These are phyloP conservation scores for Pterophyllum scalare DNA, from an alignment of 2,113 vertebrate species.

Conservation along the genomic window DNA sequence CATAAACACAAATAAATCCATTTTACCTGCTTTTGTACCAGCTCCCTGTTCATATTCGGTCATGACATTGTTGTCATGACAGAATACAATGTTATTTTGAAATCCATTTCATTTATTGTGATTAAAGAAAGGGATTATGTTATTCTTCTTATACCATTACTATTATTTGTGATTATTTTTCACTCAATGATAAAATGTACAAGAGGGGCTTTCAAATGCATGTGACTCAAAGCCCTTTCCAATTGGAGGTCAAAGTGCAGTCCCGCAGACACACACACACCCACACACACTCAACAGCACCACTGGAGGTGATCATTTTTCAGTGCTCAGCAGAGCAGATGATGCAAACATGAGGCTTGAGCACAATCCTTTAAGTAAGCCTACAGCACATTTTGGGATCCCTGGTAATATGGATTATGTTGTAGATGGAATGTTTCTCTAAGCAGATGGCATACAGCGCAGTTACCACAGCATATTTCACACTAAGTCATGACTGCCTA, in stretches of 20 bases:
- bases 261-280: neutral
- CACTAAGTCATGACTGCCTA: conserved; percentile 31
- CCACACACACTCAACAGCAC: conserved; percentile 26
- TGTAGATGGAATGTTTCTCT: conserved; percentile 32
- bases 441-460: neutral
- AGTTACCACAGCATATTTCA: neutral
- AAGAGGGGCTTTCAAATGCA: conserved; percentile 7
- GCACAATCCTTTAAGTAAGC: conserved; percentile 9
- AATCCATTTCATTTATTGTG: neutral
- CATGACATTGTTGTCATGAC: neutral
- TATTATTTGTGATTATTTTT: neutral
- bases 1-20: neutral
- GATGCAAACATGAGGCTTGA: conserved; percentile 60
- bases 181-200: neutral
- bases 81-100: neutral
- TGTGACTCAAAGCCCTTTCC: conserved; percentile 18
- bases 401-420: conserved; percentile 32
- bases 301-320: conserved; percentile 59
- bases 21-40: neutral
- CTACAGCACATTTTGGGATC: neutral
- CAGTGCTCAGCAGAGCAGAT: conserved; percentile 63
- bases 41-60: neutral
- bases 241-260: conserved; percentile 64
- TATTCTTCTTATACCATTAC: neutral
- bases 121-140: neutral